Evolutionary conservation across 2,888 invertebrate species (phyloP).

Genomic region (Andrena chrysosceles): DNA sequence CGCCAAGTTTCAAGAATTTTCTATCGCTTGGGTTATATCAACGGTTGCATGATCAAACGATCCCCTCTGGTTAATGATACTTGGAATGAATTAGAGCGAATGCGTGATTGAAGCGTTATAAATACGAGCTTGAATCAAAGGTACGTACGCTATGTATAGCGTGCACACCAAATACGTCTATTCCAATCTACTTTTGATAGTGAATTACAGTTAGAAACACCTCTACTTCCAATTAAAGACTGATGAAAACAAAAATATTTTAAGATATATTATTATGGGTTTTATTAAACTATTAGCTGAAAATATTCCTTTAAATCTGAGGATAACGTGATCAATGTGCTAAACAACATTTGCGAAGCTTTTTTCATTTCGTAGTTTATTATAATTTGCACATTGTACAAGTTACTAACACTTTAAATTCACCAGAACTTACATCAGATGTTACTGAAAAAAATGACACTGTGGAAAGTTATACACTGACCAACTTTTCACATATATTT

Average conservation of each 20-base stretch:
- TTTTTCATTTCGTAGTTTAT: no score
- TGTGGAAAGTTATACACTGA: no score
- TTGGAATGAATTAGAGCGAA: conserved; percentile 59
- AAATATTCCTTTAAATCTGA: no score
- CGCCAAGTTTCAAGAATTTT: not conserved
- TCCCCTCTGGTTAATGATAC: conserved; percentile 56
- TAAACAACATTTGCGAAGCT: no score
- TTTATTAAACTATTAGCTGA: no score
- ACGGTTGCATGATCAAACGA: conserved; percentile 59
- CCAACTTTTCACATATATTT: no score
- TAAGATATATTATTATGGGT: not conserved
- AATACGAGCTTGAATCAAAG: conserved; percentile 49
- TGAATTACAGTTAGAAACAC: conserved; percentile 42
- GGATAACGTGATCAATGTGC: no score
- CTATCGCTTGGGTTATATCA: conserved; percentile 42
- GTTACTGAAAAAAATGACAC: no score
- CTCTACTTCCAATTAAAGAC: conserved; percentile 6
- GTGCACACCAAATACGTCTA: conserved; percentile 30
- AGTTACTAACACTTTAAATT: no score
- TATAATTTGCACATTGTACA: no score
- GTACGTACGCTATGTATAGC: conserved; percentile 40
- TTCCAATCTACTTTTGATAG: conserved; percentile 50
- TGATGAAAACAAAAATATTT: not conserved
- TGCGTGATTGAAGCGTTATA: conserved; percentile 38
- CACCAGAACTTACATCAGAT: no score